Conservation (phyloP, 2,888 invertebrate genomes). For the Frankliniella fusca region DNA sequence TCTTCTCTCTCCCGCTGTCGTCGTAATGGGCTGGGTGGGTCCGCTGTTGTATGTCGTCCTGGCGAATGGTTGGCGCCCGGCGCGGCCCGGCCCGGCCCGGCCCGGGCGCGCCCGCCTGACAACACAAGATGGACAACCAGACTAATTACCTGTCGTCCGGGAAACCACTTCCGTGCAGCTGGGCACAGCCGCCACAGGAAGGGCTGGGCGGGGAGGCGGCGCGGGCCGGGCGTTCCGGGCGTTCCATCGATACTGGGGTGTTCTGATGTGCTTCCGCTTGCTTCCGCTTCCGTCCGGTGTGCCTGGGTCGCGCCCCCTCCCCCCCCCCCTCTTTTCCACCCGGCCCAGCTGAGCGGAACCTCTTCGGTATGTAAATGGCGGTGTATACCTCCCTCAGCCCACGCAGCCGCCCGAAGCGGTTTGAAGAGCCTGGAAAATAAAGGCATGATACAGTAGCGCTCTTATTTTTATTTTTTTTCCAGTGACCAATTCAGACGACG, state of each 20-base stretch:
- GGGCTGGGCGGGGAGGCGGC: background rate
- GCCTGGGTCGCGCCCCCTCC: background rate
- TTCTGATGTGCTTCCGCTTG: background rate
- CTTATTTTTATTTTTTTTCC: no score
- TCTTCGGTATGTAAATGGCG: conserved; percentile 31
- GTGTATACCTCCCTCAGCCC: background rate
- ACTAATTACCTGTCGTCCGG: background rate
- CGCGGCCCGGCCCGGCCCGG: background rate
- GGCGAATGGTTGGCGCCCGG: background rate
- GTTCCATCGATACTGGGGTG: background rate
- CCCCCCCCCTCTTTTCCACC: background rate
- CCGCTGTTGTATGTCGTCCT: no score
- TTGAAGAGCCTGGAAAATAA: no score
- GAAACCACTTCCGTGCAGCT: background rate
- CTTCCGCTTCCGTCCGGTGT: background rate
- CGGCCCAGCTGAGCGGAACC: conserved; percentile 32
- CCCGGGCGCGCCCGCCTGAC: background rate
- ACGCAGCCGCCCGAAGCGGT: background rate
- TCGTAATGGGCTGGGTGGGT: no score
- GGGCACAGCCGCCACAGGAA: background rate
- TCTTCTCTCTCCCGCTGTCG: no score
- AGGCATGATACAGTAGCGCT: no score
- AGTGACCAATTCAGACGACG: no score
- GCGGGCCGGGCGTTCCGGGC: background rate
- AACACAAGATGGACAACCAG: background rate